These are phyloP conservation scores for Archegozetes longisetosus DNA, from an alignment of 1,140 invertebrate species.

Conservation along the genomic window DNA sequence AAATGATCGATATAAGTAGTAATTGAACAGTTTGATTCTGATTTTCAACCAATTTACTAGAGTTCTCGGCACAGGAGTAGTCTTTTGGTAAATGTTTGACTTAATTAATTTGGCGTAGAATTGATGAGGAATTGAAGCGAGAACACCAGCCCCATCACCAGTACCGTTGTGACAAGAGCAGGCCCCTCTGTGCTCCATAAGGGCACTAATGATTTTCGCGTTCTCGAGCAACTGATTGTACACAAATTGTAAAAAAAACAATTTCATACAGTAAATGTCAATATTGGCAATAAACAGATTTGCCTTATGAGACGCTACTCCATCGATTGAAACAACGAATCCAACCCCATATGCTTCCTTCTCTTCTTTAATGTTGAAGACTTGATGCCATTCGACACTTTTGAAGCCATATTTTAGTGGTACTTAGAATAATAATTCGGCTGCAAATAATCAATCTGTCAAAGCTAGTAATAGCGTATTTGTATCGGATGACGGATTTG, in stretches of 20 bases:
- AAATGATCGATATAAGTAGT: too few relatives aligned
- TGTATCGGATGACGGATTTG: conserved; percentile 14
- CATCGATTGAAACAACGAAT: conserved; percentile 95
- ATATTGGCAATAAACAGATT: conserved; percentile 18
- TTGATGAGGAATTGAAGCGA: conserved; percentile 87
- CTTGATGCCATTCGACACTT: too few relatives aligned
- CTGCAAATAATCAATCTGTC: too few relatives aligned
- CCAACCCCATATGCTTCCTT: conserved; percentile 61
- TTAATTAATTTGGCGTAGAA: conserved; percentile 68
- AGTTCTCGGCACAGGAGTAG: too few relatives aligned
- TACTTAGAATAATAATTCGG: too few relatives aligned
- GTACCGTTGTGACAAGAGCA: conserved; percentile 90
- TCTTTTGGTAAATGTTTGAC: too few relatives aligned
- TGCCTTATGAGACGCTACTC: conserved; percentile 76
- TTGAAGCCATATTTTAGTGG: too few relatives aligned
- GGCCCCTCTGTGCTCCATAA: conserved; percentile 97
- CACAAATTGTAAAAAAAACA: conserved; percentile 18
- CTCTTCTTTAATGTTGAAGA: conserved; percentile 11
- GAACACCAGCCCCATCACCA: conserved; percentile 90
- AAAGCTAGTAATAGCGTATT: neutral
- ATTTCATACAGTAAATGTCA: conserved; percentile 5
- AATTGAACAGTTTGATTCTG: too few relatives aligned
- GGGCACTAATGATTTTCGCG: conserved; percentile 75
- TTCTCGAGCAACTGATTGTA: conserved; percentile 68
- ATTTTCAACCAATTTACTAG: too few relatives aligned